Evolutionary conservation across 2,797 vertebrate genomes (phyloP), one percentile per base, ranked within the genome.

Genomic region (Limnodromus scolopaceus): DNA sequence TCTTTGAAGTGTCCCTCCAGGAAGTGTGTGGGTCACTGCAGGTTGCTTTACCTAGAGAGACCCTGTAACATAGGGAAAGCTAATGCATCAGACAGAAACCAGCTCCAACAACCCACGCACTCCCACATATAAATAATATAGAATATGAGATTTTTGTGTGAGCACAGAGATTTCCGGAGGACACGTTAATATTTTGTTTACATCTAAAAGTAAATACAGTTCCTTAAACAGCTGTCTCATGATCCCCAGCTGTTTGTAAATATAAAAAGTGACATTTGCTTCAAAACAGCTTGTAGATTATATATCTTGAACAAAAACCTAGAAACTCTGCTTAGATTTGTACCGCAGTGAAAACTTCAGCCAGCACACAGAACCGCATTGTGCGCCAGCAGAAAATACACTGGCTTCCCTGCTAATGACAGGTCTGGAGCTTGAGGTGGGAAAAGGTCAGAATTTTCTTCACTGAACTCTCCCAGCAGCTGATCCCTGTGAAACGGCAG

Each of bases 121-220:
- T 85, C 84, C n/a, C 2, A 1, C 68, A 43, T 49, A 87, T 72
- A 92, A 92, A 96, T 94, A 89, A 84, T 80, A 92, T 8, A 90
- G 72, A 82, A 43, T 72, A 78, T 34, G 87, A 92, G 72, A 79
- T 77, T 46, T 81, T 91, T 82, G 68, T 92, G 84, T 32, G 78
- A 95, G 79, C 61, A 78, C 79, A 92, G 87, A 93, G 89, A 94
- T 88, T 96, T 88, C 95, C 81, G 65, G 82, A 76, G 95, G 89
- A 74, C 72, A 90, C 74, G 91, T 91, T 60, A 89, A 96, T 95
- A 93, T 92, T 94, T 94, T 92, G 92, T 90, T 94, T 95, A 74
- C 54, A 48, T 92, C 85, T 60, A 38, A 87, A 96, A 96, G 92
- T 94, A 95, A 94, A 88, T 84, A 86, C 53, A 69, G 55, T 70